Conservation (phyloP, 2,888 invertebrate species). For the Hetaerina titia region DNA sequence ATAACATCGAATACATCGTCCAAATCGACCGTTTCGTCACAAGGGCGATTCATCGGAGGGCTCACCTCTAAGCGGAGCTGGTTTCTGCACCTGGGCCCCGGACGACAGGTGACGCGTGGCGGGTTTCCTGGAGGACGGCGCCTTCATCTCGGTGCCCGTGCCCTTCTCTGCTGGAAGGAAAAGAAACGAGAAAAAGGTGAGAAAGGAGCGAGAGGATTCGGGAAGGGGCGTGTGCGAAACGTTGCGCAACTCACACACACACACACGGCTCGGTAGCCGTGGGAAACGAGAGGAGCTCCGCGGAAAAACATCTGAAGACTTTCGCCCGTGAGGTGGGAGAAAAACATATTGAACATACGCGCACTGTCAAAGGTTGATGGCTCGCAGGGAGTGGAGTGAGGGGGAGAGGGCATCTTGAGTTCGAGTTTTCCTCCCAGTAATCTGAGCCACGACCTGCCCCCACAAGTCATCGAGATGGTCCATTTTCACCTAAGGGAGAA, state of each 20-base stretch:
- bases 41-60: neutral
- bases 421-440: no score
- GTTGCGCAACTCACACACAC: neutral
- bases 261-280: neutral
- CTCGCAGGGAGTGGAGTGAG: neutral
- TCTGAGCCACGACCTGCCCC: no score
- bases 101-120: slow-evolving; percentile 68
- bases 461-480: no score
- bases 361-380: neutral
- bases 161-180: slow-evolving; percentile 68
- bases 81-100: slow-evolving; percentile 68
- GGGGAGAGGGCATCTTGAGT: no score
- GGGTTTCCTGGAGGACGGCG: slow-evolving; percentile 69
- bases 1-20: no score
- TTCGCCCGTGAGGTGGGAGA: neutral
- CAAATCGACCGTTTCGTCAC: no score
- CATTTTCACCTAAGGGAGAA: no score
- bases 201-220: neutral
- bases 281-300: neutral
- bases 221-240: neutral
- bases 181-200: neutral
- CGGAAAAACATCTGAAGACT: slow-evolving; percentile 11
- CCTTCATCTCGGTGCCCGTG: slow-evolving; percentile 70
- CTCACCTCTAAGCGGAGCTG: slow-evolving; percentile 70
- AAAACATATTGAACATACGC: neutral